Evolutionary conservation across 2,888 invertebrate genomes (phyloP).

Genomic region (Hyalella azteca): DNA sequence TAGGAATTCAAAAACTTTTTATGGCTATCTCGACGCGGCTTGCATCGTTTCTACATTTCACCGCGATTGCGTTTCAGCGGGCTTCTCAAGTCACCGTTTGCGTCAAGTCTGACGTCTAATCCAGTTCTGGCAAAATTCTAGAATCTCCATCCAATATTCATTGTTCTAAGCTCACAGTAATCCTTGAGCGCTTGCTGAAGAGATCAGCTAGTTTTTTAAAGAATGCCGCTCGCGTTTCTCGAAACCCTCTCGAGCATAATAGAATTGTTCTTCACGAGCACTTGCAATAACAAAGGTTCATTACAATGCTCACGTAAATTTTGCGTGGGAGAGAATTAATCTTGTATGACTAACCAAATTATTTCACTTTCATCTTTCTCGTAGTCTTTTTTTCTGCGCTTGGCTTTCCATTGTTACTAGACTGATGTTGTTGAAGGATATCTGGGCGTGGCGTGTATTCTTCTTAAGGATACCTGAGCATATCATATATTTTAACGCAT

Average conservation of each 20-base stretch:
- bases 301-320: constrained; percentile 33
- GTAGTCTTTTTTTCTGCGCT: no score
- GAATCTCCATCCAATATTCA: constrained; percentile 34
- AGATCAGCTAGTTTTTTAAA: constrained; percentile 28
- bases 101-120: not conserved
- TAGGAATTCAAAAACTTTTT: no score
- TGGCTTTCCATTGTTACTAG: no score
- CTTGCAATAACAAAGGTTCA: constrained; percentile 32
- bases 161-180: constrained; percentile 33
- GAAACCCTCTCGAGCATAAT: constrained; percentile 29
- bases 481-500: no score
- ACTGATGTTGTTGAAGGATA: no score
- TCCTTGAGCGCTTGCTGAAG: constrained; percentile 20
- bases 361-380: no score
- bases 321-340: not conserved
- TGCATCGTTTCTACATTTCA: no score
- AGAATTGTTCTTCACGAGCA: constrained; percentile 29
- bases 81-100: not conserved
- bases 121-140: constrained; percentile 5
- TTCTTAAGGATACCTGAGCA: no score
- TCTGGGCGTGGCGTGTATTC: no score
- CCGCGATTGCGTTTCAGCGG: not conserved
- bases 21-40: no score
- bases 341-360: no score
- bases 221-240: constrained; percentile 26